Conservation (phyloP, 1,140 invertebrate species). For the Ostrea edulis region DNA sequence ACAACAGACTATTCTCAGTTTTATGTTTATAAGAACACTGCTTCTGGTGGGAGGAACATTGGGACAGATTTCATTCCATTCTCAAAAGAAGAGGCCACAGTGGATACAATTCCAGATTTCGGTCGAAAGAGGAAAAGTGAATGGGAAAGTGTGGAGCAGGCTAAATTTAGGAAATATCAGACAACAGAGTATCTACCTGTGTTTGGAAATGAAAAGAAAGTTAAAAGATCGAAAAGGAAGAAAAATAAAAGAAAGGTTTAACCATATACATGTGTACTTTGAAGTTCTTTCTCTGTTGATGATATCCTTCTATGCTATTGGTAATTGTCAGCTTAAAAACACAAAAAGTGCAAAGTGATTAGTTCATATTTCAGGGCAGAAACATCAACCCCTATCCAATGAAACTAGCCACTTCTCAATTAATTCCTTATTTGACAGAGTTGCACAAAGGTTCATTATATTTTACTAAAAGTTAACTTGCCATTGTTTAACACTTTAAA, state of each 20-base stretch:
- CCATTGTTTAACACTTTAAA: too few species aligned
- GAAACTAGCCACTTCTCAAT: too few species aligned
- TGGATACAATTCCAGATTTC: neutral
- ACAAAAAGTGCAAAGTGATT: too few species aligned
- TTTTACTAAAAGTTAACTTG: too few species aligned
- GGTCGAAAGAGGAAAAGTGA: neutral
- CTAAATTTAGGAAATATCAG: neutral
- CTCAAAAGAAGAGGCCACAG: neutral
- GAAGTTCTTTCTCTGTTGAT: neutral
- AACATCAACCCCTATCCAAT: too few species aligned
- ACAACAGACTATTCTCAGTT: neutral
- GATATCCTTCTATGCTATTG: too few species aligned
- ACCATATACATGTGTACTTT: neutral
- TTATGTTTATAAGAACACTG: neutral
- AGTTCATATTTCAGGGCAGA: too few species aligned
- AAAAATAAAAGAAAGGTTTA: neutral
- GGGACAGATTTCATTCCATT: conserved; percentile 5
- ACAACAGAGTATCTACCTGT: neutral
- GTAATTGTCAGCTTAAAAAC: too few species aligned
- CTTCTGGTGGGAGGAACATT: neutral
- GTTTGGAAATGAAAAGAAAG: conserved; percentile 1
- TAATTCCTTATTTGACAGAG: too few species aligned
- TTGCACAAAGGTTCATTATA: too few species aligned
- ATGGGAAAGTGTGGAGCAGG: neutral
- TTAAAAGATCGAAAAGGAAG: neutral